These are phyloP conservation scores for Myotis lucifugus DNA, from an alignment of 2,113 vertebrate species.

Conservation along the genomic window DNA sequence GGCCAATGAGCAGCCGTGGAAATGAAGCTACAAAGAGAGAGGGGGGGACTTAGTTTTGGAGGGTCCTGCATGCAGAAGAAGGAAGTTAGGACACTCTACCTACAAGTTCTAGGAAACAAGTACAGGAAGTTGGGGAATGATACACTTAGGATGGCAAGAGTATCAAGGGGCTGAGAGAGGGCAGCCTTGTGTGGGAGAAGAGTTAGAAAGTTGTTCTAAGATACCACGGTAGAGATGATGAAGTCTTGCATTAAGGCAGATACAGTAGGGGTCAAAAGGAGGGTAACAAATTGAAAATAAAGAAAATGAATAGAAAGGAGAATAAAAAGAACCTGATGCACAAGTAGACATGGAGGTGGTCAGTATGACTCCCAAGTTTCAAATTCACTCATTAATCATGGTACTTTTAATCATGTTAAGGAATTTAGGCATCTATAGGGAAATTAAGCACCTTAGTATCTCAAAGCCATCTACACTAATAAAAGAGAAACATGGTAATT, in stretches of 20 bases:
- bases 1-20: background rate
- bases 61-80: background rate
- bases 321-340: slow-evolving; percentile 13
- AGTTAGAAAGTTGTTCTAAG: background rate
- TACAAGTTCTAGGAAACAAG: background rate
- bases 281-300: background rate
- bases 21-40: background rate
- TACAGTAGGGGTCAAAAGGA: background rate
- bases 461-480: no score
- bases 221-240: background rate
- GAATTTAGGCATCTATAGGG: background rate
- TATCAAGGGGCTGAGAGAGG: background rate
- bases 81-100: background rate
- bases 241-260: background rate
- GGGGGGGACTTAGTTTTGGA: background rate
- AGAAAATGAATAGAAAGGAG: background rate
- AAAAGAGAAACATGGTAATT: no score
- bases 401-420: background rate
- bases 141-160: background rate
- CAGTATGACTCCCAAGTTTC: background rate
- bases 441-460: background rate
- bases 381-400: background rate
- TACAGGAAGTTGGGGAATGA: background rate
- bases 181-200: background rate
- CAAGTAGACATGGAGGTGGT: background rate